A percentile compares a stretch with the other conserved stretches of the same genome.
These are phyloP conservation scores for Enteromius mattozi DNA, from an alignment of 2,797 vertebrate species.

Conservation along the genomic window DNA sequence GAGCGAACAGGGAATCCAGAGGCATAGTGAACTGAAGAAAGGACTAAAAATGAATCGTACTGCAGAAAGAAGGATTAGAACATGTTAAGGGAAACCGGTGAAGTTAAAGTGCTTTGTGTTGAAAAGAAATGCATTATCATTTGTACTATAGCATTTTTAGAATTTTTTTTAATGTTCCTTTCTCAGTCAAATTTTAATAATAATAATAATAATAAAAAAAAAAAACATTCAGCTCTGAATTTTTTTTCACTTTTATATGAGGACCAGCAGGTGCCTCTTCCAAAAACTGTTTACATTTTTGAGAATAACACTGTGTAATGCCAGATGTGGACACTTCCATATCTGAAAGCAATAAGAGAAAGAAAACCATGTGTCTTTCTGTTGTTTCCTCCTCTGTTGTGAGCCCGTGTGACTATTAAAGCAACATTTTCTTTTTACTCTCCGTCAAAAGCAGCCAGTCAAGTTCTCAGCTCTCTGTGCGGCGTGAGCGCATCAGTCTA, in stretches of 20 bases:
- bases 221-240: neutral
- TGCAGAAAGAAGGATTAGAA: conserved; percentile 35
- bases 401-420: conserved; percentile 26
- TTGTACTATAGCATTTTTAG: neutral
- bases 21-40: conserved; percentile 6
- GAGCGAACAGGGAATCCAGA: conserved; percentile 25
- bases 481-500: conserved; percentile 52
- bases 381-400: neutral
- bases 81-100: neutral
- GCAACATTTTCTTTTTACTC: neutral
- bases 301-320: conserved; percentile 21
- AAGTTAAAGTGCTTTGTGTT: conserved; percentile 1
- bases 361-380: neutral
- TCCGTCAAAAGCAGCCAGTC: conserved; percentile 48
- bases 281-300: conserved; percentile 43
- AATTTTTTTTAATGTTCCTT: neutral
- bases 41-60: neutral
- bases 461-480: conserved; percentile 15
- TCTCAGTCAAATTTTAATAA: neutral
- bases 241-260: conserved; percentile 5
- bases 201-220: neutral
- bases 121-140: neutral
- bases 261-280: conserved; percentile 41
- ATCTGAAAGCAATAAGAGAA: conserved; percentile 32
- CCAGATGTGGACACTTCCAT: conserved; percentile 38